Conservation (phyloP, 2,888 invertebrate species). For the Aphodius sticticus region DNA sequence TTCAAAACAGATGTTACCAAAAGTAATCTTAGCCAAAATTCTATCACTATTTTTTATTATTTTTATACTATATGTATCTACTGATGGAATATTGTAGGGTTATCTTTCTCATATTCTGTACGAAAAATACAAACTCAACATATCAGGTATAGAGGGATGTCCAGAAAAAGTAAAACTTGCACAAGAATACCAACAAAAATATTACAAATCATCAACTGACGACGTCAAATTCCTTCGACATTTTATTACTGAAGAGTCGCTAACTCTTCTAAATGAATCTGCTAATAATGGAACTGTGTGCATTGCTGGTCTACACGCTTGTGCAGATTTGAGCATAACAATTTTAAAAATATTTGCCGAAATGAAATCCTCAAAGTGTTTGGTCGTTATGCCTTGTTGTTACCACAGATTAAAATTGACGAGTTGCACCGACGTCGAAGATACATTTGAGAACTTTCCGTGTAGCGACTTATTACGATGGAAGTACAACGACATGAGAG, state of each 20-base stretch:
- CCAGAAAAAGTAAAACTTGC: conserved; percentile 65
- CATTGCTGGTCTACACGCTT: conserved; percentile 77
- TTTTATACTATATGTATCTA: too few relatives aligned
- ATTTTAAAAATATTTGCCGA: conserved; percentile 72
- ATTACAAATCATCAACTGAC: conserved; percentile 63
- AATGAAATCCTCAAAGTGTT: conserved; percentile 63
- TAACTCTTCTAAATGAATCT: conserved; percentile 51
- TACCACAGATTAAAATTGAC: conserved; percentile 72
- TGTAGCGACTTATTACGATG: conserved; percentile 64
- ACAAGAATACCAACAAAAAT: conserved; percentile 64
- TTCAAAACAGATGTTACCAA: too few relatives aligned
- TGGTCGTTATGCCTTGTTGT: conserved; percentile 80
- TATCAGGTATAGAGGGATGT: conserved; percentile 75
- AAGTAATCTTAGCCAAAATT: too few relatives aligned
- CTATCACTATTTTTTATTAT: too few relatives aligned
- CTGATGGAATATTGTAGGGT: conserved; percentile 64
- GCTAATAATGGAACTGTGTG: conserved; percentile 54
- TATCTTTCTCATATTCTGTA: conserved; percentile 75
- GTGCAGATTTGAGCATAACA: conserved; percentile 77
- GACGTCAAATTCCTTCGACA: conserved; percentile 68
- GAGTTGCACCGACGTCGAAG: conserved; percentile 39
- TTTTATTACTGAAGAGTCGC: conserved; percentile 65
- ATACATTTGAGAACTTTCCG: conserved; percentile 72
- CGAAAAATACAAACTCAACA: conserved; percentile 65
- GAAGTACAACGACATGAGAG: conserved; percentile 55